Evolutionary conservation across 2,888 invertebrate species (phyloP).

Genomic region (Dorcus hopei): DNA sequence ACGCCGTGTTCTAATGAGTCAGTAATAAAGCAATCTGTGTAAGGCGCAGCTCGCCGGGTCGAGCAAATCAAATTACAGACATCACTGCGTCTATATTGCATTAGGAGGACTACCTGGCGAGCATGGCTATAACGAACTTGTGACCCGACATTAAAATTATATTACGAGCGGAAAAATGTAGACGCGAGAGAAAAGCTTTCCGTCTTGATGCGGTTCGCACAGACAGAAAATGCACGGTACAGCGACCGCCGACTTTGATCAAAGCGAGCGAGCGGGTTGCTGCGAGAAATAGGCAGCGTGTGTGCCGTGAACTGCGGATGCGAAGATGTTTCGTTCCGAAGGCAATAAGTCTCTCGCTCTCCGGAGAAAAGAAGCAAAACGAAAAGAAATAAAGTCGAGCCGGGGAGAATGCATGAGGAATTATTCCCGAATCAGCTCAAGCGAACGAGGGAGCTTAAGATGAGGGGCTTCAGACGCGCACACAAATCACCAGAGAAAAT

Average conservation of each 20-base stretch:
- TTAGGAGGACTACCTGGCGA: constrained; percentile 22
- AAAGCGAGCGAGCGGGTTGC: constrained; percentile 20
- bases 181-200: constrained; percentile 7
- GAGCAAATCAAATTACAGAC: constrained; percentile 28
- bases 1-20: constrained; percentile 38
- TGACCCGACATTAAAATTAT: constrained; percentile 27
- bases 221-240: constrained; percentile 18
- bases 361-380: constrained; percentile 37
- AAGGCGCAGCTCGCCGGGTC: constrained; percentile 23
- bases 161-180: constrained; percentile 23
- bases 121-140: constrained; percentile 25
- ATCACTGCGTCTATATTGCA: constrained; percentile 23
- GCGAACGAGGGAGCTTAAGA: constrained; percentile 36
- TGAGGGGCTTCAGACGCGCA: constrained; percentile 37
- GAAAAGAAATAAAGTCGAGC: constrained; percentile 36
- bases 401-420: constrained; percentile 40
- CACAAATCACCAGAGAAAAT: constrained; percentile 48
- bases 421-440: constrained; percentile 45
- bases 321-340: constrained; percentile 41
- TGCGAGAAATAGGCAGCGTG: constrained; percentile 22
- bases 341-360: constrained; percentile 42
- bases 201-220: constrained; percentile 14
- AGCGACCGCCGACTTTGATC: constrained; percentile 20
- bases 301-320: constrained; percentile 31
- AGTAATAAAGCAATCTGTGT: constrained; percentile 42